Evolutionary conservation across 2,113 vertebrate genomes (phyloP).

Genomic region (Orcinus orca): DNA sequence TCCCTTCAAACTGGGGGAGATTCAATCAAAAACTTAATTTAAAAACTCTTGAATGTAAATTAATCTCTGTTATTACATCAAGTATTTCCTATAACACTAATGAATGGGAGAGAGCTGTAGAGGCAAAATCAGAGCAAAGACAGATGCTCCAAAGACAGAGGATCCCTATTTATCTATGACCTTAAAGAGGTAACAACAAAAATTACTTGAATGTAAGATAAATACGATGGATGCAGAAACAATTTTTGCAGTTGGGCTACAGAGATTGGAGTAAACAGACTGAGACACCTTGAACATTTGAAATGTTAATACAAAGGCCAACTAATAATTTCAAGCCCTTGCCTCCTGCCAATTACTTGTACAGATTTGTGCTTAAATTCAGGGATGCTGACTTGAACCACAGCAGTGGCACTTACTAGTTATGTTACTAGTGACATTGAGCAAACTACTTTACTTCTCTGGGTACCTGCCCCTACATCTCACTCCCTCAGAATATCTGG

Average conservation of each 20-base stretch:
- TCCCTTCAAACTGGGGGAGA: not conserved
- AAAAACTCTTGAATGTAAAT: not conserved
- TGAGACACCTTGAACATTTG: not conserved
- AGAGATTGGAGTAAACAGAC: not conserved
- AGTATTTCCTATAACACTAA: not conserved
- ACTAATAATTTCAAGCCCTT: not conserved
- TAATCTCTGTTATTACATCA: not conserved
- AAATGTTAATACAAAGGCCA: slow-evolving; percentile 23
- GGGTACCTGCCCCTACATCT: not conserved
- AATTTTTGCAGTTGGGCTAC: not conserved
- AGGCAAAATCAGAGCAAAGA: not conserved
- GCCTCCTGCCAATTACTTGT: not conserved
- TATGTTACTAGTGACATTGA: not conserved
- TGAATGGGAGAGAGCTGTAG: not conserved
- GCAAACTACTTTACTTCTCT: not conserved
- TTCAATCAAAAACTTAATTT: not conserved
- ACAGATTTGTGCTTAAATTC: not conserved
- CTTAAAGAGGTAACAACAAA: not conserved
- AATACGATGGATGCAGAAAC: not conserved
- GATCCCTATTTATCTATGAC: not conserved
- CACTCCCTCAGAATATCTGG: not conserved
- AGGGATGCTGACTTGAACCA: not conserved
- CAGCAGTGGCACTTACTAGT: not conserved
- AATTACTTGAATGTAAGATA: not conserved
- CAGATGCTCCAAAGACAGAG: not conserved